These are phyloP conservation scores for Drosophila melanica DNA, from an alignment of 1,140 invertebrate genomes.

Conservation along the genomic window DNA sequence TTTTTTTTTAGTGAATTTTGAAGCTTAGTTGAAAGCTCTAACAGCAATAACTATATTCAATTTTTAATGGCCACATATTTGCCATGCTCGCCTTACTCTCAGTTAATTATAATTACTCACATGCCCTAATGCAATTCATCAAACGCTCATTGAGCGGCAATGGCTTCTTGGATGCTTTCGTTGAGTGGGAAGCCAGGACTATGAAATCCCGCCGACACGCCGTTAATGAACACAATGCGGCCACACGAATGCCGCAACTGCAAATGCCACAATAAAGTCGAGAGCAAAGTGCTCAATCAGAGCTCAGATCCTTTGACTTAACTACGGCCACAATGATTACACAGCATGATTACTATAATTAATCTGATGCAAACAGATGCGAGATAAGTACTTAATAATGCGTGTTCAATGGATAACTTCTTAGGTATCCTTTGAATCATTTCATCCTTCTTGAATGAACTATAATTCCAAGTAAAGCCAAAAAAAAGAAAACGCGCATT, in stretches of 20 bases:
- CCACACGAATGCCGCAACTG: slow-evolving; percentile 31
- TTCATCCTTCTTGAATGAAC: no score
- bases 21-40: background rate
- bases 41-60: background rate
- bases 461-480: no score
- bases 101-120: slow-evolving; percentile 64
- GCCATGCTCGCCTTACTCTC: slow-evolving; percentile 8
- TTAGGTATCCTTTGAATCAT: no score
- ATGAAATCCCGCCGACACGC: slow-evolving; percentile 12
- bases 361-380: slow-evolving; percentile 44
- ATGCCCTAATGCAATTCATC: slow-evolving; percentile 63
- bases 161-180: background rate
- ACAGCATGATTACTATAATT: slow-evolving; percentile 65
- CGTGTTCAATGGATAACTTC: no score
- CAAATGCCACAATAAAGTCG: slow-evolving; percentile 64
- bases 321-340: slow-evolving; percentile 20
- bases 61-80: background rate
- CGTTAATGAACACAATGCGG: slow-evolving; percentile 63
- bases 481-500: no score
- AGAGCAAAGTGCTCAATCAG: slow-evolving; percentile 13
- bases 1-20: background rate
- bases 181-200: background rate
- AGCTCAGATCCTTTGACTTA: background rate
- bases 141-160: slow-evolving; percentile 39
- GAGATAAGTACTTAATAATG: no score